Conservation (phyloP, 2,797 vertebrate species). For the Prionace glauca region DNA sequence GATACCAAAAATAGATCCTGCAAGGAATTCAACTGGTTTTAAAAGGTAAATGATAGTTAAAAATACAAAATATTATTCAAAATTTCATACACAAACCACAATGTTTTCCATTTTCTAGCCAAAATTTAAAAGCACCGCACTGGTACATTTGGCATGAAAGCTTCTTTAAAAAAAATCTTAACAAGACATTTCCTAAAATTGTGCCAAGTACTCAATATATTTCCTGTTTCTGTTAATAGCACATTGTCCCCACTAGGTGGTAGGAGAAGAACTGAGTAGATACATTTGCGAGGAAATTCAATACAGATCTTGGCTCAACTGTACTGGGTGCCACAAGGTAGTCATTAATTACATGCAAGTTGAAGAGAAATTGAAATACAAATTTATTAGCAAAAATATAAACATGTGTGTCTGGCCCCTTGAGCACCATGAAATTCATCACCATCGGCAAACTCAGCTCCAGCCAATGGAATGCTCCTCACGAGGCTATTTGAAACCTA, state of each 20-base stretch:
- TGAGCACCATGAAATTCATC: neutral
- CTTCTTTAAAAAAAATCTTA: slow-evolving; percentile 18
- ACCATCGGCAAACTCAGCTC: neutral
- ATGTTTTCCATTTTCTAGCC: neutral
- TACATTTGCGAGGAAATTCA: neutral
- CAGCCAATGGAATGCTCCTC: neutral
- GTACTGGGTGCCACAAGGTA: neutral
- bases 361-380: neutral
- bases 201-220: slow-evolving; percentile 13
- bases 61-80: neutral
- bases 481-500: neutral
- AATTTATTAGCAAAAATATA: neutral
- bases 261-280: neutral
- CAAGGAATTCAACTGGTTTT: neutral
- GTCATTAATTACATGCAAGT: neutral
- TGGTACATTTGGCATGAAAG: slow-evolving; percentile 4
- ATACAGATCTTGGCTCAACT: neutral
- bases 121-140: neutral
- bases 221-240: slow-evolving; percentile 1
- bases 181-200: slow-evolving; percentile 34
- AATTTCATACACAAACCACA: neutral
- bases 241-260: slow-evolving; percentile 21
- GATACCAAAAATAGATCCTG: neutral
- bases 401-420: neutral
- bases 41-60: neutral